These are phyloP conservation scores for Scomber japonicus DNA, from an alignment of 2,113 vertebrate genomes.

Conservation along the genomic window DNA sequence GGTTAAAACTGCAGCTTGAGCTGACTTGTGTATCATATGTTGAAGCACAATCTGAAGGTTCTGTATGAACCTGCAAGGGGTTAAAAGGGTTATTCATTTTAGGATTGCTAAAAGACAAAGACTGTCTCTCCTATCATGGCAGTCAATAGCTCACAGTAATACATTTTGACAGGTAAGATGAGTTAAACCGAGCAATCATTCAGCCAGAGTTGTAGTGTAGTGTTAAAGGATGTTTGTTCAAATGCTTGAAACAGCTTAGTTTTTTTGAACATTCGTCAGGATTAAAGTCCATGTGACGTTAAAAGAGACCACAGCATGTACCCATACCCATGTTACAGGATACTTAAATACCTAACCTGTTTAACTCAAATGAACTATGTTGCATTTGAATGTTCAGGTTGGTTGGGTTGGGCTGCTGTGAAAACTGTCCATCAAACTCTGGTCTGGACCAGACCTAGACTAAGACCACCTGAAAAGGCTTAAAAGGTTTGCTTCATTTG, in stretches of 20 bases:
- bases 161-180: conserved; percentile 20
- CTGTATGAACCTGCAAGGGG: conserved; percentile 34
- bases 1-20: conserved; percentile 18
- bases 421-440: too few relatives aligned
- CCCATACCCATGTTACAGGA: background rate
- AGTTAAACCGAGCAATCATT: conserved; percentile 19
- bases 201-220: background rate
- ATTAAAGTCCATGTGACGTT: background rate
- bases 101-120: conserved; percentile 24
- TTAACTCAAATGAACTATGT: too few relatives aligned
- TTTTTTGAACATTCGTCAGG: background rate
- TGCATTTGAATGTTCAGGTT: too few relatives aligned
- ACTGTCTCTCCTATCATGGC: background rate
- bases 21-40: too few relatives aligned
- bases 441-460: too few relatives aligned
- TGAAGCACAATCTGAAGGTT: conserved; percentile 27
- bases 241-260: background rate
- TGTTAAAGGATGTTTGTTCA: background rate
- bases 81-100: conserved; percentile 44
- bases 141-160: conserved; percentile 9
- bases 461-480: too few relatives aligned
- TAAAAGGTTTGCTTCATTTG: too few relatives aligned
- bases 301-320: background rate
- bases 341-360: too few relatives aligned
- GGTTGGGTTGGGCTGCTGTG: too few relatives aligned